These are phyloP conservation scores for Pseudachorutes palmiensis DNA, from an alignment of 1,140 invertebrate genomes.

Conservation along the genomic window DNA sequence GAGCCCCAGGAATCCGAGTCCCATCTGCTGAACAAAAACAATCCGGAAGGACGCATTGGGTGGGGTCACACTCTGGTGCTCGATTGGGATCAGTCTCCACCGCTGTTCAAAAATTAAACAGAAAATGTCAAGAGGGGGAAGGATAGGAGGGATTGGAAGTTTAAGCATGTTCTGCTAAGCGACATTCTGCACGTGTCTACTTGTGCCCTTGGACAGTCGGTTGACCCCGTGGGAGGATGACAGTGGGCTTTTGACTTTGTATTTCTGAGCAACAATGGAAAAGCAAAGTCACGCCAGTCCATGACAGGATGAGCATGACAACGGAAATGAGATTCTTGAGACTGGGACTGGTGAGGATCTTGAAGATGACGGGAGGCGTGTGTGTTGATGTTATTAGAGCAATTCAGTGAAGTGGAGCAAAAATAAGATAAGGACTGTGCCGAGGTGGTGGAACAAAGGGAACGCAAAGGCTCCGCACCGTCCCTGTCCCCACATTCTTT, in stretches of 20 bases:
- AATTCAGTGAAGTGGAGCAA: constrained; percentile 30
- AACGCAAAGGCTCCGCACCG: not conserved
- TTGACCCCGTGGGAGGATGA: too few species aligned
- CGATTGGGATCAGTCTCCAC: constrained; percentile 81
- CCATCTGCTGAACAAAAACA: constrained; percentile 91
- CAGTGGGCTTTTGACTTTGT: too few species aligned
- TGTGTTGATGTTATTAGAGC: not conserved
- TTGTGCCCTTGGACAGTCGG: too few species aligned
- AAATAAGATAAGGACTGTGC: constrained; percentile 27
- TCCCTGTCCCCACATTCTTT: too few species aligned
- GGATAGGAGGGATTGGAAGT: too few species aligned
- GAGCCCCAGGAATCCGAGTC: constrained; percentile 72
- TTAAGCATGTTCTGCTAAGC: too few species aligned
- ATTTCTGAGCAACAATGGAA: too few species aligned
- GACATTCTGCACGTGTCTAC: too few species aligned
- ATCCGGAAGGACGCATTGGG: constrained; percentile 77
- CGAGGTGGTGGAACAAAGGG: not conserved
- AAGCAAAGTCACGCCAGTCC: too few species aligned
- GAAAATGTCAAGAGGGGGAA: too few species aligned
- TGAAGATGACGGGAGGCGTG: not conserved
- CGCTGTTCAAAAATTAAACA: constrained; percentile 54
- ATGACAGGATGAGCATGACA: too few species aligned
- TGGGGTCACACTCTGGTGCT: constrained; percentile 78
- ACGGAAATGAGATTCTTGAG: not conserved
- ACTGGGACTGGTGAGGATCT: not conserved